These are phyloP conservation scores for Corvus moneduloides DNA, from an alignment of 2,113 vertebrate genomes.

Conservation along the genomic window DNA sequence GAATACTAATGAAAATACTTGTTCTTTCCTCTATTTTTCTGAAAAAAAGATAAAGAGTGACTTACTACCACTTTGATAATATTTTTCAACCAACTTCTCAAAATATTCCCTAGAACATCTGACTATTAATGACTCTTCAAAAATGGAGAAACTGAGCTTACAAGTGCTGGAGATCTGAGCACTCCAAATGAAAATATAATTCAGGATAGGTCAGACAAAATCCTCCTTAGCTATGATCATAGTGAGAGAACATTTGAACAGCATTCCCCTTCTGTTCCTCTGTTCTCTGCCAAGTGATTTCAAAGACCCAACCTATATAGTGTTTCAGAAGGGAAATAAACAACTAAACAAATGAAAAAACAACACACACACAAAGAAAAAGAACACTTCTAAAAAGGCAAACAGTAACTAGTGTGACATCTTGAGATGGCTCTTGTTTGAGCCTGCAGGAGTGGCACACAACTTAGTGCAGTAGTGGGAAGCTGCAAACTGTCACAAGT, in stretches of 20 bases:
- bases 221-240: background rate
- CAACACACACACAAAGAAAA: background rate
- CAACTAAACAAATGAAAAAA: too few species aligned
- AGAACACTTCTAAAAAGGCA: background rate
- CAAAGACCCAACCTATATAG: background rate
- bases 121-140: background rate
- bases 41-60: background rate
- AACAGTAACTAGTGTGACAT: background rate
- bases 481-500: background rate
- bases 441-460: background rate
- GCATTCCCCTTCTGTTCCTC: background rate
- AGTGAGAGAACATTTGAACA: background rate
- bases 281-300: background rate
- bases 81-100: background rate
- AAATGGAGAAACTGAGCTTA: background rate
- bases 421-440: background rate
- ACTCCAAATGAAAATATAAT: background rate
- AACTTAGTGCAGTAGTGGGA: accelerated
- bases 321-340: background rate
- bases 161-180: background rate
- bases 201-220: background rate
- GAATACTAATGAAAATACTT: background rate
- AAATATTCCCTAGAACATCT: background rate
- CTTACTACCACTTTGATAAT: background rate
- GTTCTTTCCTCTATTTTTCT: background rate